Base-by-base conservation (phyloP, 2,888 invertebrate genomes). In the Brenthis ino region DNA sequence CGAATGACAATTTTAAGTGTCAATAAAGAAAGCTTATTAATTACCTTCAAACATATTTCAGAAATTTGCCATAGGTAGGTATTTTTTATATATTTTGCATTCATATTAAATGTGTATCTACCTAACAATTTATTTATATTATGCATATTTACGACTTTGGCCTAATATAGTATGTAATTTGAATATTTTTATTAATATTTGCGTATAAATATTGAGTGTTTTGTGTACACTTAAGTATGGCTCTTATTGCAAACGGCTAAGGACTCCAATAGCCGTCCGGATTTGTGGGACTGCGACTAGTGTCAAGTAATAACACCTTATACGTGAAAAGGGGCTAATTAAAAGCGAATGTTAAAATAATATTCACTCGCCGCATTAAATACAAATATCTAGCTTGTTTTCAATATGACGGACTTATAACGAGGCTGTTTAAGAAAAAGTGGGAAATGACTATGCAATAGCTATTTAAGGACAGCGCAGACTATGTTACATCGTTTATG, bases 291-390 rank as follows among this genome's bases (percentile, higher is more conserved):
- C 24, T 48, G 24, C 48, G 50, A 69, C 71, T 72, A 68, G 75
- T 71, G 73, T 70, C 72, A 74, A 75, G 70, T 72, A 67, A 74
- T 75, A 74, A 71, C 57, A 43, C 75, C 76, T 65, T 77, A 72
- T 76, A 67, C 61, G 74, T 70, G 63, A 57, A 69, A 69, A 68
- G 72, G 69, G 64, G 72, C 74, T 77, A 77, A 78, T 79, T 77
- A 78, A 78, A 74, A 70, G 73, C 75, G 70, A 74, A 73, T 75
- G 70, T 68, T 73, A 73, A 74, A 77, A 77, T 76, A 72, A 74
- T 76, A 77, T 74, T 72, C 55, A 68, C 67, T 56, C 50, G 56
- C 54, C 64, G 57, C 65, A 65, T 61, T 72, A 67, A 53, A 56
- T 65, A 69, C 63, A 58, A 65, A 69, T 69, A 69, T 68, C 66